These are phyloP conservation scores for Hesperophylax magnus DNA, from an alignment of 1,140 invertebrate genomes.

Conservation along the genomic window DNA sequence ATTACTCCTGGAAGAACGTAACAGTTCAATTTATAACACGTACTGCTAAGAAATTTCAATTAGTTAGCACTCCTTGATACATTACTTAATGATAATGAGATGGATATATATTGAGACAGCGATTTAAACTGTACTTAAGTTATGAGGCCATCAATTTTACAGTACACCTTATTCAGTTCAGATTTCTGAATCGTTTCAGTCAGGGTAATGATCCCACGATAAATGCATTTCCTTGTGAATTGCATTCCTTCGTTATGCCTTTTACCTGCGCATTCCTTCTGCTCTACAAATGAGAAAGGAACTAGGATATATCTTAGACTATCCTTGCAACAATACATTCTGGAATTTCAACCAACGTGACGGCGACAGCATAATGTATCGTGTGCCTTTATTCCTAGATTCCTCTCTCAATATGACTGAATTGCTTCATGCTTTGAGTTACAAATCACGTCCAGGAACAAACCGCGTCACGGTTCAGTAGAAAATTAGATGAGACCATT, in stretches of 20 bases:
- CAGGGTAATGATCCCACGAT: neutral
- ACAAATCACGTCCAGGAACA: constrained; percentile 12
- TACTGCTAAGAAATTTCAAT: no score
- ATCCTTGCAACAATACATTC: constrained; percentile 2
- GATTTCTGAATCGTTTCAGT: constrained; percentile 1
- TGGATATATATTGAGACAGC: neutral
- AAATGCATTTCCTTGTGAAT: constrained; percentile 21
- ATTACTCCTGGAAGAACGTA: no score
- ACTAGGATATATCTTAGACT: neutral
- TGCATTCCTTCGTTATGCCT: constrained; percentile 15
- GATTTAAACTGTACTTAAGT: constrained; percentile 3
- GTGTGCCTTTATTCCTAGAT: constrained; percentile 1
- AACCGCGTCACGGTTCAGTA: constrained; percentile 16
- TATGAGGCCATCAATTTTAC: neutral
- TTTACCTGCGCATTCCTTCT: neutral
- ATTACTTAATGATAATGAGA: neutral
- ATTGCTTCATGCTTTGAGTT: neutral
- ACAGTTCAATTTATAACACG: no score
- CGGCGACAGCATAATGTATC: neutral
- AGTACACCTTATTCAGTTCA: neutral
- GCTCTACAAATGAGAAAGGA: neutral
- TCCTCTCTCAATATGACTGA: neutral
- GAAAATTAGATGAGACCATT: constrained; percentile 16
- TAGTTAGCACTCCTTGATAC: no score
- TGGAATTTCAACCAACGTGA: neutral